Evolutionary conservation across 1,140 invertebrate genomes (phyloP).

Genomic region (Whitmania pigra): DNA sequence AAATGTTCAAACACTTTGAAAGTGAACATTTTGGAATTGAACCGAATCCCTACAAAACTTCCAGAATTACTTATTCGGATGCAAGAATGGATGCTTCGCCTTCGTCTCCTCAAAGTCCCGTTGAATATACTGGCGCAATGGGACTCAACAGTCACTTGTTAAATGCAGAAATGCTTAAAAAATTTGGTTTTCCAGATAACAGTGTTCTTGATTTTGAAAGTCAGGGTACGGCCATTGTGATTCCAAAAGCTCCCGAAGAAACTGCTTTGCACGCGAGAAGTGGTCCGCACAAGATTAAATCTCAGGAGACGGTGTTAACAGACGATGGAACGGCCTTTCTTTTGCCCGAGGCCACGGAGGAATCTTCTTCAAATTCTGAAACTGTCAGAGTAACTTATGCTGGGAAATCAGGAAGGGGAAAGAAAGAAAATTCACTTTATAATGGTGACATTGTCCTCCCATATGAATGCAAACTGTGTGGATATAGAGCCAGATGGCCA

Average conservation of each 20-base stretch:
- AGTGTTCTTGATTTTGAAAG: conserved; percentile 18
- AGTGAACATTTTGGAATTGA: conserved; percentile 36
- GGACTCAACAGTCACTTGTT: no score
- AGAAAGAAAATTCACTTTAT: background rate
- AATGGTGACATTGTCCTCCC: conserved; percentile 30
- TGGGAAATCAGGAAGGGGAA: background rate
- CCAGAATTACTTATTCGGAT: no score
- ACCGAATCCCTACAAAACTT: conserved; percentile 39
- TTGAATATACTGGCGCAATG: no score
- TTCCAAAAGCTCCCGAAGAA: conserved; percentile 24
- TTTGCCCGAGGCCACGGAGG: no score
- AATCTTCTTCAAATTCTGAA: no score
- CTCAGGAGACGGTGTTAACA: no score
- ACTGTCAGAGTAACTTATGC: background rate
- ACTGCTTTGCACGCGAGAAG: background rate
- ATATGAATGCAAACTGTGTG: conserved; percentile 39
- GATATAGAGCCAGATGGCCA: conserved; percentile 41
- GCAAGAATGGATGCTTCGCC: no score
- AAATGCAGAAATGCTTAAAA: conserved; percentile 1
- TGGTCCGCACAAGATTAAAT: background rate
- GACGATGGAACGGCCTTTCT: no score
- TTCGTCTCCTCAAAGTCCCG: no score
- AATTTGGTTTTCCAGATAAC: background rate
- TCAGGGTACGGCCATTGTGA: conserved; percentile 22
- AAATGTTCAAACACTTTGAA: conserved; percentile 42